Conservation (phyloP, 2,113 vertebrate species). For the Oreotrochilus melanogaster region DNA sequence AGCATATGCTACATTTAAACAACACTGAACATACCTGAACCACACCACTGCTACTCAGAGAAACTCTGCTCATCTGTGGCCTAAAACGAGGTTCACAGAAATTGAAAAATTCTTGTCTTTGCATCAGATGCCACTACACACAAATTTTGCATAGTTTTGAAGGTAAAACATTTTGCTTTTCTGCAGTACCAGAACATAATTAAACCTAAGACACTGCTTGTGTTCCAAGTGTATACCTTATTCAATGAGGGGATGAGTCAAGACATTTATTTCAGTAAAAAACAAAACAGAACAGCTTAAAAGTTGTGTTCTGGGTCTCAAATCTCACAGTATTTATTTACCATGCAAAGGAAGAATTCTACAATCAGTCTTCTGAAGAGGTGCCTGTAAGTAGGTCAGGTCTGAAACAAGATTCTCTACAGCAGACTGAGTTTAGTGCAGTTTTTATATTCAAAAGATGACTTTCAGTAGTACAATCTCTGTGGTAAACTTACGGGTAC, state of each 20-base stretch:
- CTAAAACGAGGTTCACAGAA: slow-evolving; percentile 7
- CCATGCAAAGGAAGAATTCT: slow-evolving; percentile 47
- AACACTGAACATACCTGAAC: not conserved
- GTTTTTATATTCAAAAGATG: slow-evolving; percentile 54
- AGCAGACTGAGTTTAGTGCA: slow-evolving; percentile 68
- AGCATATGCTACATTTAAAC: slow-evolving; percentile 23
- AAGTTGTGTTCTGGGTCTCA: slow-evolving; percentile 5
- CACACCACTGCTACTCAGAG: not conserved
- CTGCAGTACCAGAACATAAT: not conserved
- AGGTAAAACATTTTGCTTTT: slow-evolving; percentile 36
- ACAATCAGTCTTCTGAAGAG: slow-evolving; percentile 48
- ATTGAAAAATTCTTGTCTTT: slow-evolving; percentile 10
- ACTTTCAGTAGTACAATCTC: slow-evolving; percentile 73
- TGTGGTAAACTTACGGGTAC: slow-evolving; percentile 8
- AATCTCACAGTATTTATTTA: slow-evolving; percentile 44
- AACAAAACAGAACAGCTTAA: not conserved
- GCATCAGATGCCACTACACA: slow-evolving; percentile 1
- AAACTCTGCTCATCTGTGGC: not conserved
- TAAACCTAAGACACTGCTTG: not conserved
- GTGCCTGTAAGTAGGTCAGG: slow-evolving; percentile 44
- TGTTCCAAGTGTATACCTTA: not conserved
- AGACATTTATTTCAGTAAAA: not conserved
- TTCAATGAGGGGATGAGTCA: not conserved
- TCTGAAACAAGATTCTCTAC: slow-evolving; percentile 27
- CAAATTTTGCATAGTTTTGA: slow-evolving; percentile 65